phyloP scores from a whole-genome alignment of 2,113 vertebrate genomes.

The Atherinomorus stipes region DNA sequence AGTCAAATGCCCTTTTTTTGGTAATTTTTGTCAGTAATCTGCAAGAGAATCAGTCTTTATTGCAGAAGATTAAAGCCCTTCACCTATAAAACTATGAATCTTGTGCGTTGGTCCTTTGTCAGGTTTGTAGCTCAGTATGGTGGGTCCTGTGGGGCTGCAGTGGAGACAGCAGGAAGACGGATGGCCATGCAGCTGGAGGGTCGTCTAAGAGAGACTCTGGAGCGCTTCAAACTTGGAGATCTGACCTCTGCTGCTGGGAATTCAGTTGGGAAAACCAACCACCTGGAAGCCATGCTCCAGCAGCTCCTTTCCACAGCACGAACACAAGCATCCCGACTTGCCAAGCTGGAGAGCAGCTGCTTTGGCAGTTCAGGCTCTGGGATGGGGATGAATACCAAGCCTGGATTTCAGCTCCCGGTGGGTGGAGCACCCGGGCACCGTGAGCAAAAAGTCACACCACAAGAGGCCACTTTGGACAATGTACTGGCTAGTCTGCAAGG shows the following conservation, averaged over 20 bases:
- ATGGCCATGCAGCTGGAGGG: conserved; percentile 73
- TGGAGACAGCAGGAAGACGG: conserved; percentile 75
- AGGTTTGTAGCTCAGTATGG: conserved; percentile 78
- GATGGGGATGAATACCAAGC: conserved; percentile 42
- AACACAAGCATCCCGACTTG: conserved; percentile 77
- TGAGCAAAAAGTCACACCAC: conserved; percentile 53
- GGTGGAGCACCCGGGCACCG: background rate
- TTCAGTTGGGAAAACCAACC: conserved; percentile 47
- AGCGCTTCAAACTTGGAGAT: conserved; percentile 41
- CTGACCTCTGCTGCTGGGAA: conserved; percentile 58
- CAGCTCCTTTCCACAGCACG: conserved; percentile 80
- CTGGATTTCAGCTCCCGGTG: conserved; percentile 53
- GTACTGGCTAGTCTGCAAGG: conserved; percentile 72
- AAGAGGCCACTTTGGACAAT: conserved; percentile 31
- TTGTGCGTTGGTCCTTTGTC: conserved; percentile 13
- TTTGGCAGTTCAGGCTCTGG: conserved; percentile 12
- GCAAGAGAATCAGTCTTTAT: background rate
- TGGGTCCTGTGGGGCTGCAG: conserved; percentile 56
- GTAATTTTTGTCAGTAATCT: background rate
- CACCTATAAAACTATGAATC: background rate
- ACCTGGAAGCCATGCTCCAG: conserved; percentile 74
- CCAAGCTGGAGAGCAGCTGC: conserved; percentile 82
- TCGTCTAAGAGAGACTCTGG: conserved; percentile 68
- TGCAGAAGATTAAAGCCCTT: background rate
- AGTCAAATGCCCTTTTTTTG: background rate